Conservation (phyloP, 2,888 invertebrate species). For the Sarcophaga caerulescens region DNA sequence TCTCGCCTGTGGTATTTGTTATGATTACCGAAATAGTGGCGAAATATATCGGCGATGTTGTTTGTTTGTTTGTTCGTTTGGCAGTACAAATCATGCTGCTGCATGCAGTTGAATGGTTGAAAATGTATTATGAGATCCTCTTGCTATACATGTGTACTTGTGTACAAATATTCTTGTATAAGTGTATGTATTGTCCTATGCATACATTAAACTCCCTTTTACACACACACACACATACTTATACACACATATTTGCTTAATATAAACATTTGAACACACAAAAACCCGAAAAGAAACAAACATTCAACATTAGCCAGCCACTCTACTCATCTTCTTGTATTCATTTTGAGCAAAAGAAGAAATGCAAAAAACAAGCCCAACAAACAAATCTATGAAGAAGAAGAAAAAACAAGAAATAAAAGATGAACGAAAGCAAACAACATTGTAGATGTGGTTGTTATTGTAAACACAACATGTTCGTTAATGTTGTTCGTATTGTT, state of each 20-base stretch:
- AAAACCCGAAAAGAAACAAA: neutral
- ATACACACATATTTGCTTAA: neutral
- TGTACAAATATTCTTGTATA: neutral
- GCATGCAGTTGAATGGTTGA: conserved; percentile 64
- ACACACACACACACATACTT: conserved; percentile 26
- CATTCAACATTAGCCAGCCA: conserved; percentile 33
- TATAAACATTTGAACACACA: neutral
- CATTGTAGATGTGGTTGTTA: neutral
- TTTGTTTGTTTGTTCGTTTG: conserved; percentile 36
- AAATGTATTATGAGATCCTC: conserved; percentile 64
- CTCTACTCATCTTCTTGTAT: conserved; percentile 32
- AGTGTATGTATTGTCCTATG: conserved; percentile 25
- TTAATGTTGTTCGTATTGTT: too few relatives aligned
- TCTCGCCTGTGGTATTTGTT: neutral
- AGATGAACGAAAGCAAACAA: neutral
- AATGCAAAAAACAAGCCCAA: neutral
- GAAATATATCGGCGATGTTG: conserved; percentile 40
- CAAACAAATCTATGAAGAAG: neutral
- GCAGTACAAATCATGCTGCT: conserved; percentile 60
- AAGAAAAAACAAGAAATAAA: too few relatives aligned
- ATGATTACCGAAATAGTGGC: conserved; percentile 18
- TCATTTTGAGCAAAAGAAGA: neutral
- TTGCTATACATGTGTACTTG: conserved; percentile 37
- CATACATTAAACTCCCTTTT: conserved; percentile 59
- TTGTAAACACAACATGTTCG: neutral